Evolutionary conservation across 2,888 invertebrate genomes (phyloP).

Genomic region (Chrysolina haemoptera): DNA sequence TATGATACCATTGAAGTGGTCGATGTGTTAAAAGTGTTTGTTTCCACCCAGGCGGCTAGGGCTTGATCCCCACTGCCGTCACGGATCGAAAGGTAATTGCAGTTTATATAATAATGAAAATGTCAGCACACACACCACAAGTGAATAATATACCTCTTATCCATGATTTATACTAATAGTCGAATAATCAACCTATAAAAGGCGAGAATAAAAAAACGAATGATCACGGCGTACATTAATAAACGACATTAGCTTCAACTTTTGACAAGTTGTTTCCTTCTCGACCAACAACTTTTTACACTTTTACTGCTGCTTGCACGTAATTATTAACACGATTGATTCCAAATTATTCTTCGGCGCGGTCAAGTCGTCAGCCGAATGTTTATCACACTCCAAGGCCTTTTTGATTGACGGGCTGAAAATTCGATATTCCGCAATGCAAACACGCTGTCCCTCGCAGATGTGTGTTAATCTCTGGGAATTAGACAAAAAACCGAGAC

Average conservation of each 20-base stretch:
- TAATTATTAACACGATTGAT: constrained; percentile 19
- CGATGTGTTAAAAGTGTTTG: no score
- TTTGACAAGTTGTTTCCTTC: constrained; percentile 22
- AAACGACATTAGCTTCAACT: constrained; percentile 20
- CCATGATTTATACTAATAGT: constrained; percentile 8
- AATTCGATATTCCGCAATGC: constrained; percentile 28
- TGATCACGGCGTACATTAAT: constrained; percentile 9
- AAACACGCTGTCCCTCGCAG: constrained; percentile 16
- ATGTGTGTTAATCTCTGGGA: neutral
- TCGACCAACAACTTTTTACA: constrained; percentile 16
- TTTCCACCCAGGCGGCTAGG: no score
- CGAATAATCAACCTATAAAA: constrained; percentile 12
- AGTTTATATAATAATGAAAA: neutral
- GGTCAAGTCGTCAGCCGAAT: constrained; percentile 21
- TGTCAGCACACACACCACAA: neutral
- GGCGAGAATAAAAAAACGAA: constrained; percentile 2
- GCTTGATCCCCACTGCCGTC: no score
- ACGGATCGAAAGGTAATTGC: neutral
- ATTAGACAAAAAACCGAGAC: neutral
- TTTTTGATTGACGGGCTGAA: constrained; percentile 23
- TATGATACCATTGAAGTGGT: no score
- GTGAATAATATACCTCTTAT: neutral
- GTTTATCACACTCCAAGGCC: constrained; percentile 28
- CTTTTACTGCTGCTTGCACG: constrained; percentile 1
- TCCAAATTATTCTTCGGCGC: constrained; percentile 14